Conservation (phyloP, 2,797 vertebrate species). For the Ceryle rudis region DNA sequence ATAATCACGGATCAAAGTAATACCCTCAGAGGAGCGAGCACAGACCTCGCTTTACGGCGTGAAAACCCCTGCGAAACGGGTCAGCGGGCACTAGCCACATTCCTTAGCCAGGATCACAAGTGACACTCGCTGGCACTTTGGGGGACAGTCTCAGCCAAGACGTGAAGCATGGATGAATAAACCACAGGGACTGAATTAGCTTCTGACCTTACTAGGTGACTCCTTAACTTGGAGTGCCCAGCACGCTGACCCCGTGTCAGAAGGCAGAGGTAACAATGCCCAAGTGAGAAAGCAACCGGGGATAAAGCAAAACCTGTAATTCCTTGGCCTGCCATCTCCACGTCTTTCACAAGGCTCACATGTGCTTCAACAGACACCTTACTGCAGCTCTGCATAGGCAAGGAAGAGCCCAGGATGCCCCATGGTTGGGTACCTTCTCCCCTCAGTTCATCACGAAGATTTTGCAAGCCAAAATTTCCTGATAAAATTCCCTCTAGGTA, state of each 20-base stretch:
- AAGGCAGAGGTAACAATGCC: not conserved
- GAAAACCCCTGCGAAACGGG: not conserved
- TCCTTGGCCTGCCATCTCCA: not conserved
- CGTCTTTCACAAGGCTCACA: not conserved
- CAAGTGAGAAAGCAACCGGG: not conserved
- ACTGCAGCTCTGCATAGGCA: not conserved
- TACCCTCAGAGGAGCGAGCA: rapidly evolving
- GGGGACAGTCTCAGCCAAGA: not conserved
- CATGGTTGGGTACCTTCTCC: rapidly evolving
- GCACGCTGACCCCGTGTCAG: rapidly evolving
- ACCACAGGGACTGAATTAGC: not conserved
- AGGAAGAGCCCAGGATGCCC: too few species aligned
- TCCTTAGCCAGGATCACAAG: rapidly evolving
- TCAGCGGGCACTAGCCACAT: not conserved
- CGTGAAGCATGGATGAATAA: not conserved
- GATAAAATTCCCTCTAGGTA: not conserved
- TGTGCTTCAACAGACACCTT: not conserved
- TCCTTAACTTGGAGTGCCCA: not conserved
- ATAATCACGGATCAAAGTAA: not conserved
- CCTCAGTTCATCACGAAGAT: not conserved
- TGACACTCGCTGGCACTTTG: not conserved
- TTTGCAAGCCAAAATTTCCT: not conserved
- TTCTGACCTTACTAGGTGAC: not conserved
- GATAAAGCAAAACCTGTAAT: not conserved
- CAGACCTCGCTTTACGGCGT: rapidly evolving